These are phyloP conservation scores for Cliona cf. orientalis DNA, from an alignment of 37 sponge, comb jelly and placozoan species.

Conservation along the genomic window DNA sequence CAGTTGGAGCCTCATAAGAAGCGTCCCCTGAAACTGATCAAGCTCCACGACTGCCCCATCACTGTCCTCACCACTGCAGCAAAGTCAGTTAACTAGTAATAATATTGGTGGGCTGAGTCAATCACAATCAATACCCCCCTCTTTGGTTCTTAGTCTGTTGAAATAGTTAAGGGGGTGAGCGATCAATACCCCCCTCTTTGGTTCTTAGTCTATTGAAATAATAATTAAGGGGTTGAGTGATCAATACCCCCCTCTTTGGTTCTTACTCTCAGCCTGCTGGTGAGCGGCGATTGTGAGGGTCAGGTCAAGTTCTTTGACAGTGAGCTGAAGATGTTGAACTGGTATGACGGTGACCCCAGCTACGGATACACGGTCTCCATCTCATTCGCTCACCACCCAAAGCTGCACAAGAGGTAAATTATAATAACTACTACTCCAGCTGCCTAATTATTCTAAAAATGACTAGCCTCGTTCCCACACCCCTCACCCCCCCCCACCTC, in stretches of 20 bases:
- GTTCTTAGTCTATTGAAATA: too few relatives aligned
- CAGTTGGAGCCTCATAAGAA: slow-evolving; percentile 48
- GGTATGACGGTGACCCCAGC: slow-evolving; percentile 70
- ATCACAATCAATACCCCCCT: not conserved
- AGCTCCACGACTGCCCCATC: slow-evolving; percentile 68
- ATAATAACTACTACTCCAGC: too few relatives aligned
- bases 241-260: too few relatives aligned
- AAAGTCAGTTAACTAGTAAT: slow-evolving; percentile 44
- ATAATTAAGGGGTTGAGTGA: too few relatives aligned
- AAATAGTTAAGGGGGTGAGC: too few relatives aligned
- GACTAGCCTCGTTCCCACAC: too few relatives aligned
- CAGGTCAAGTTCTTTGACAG: slow-evolving; percentile 88
- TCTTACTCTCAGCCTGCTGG: slow-evolving; percentile 72
- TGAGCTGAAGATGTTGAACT: slow-evolving; percentile 83
- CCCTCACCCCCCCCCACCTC: too few relatives aligned
- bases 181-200: too few relatives aligned
- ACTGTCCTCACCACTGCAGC: slow-evolving; percentile 56
- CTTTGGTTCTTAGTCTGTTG: too few relatives aligned
- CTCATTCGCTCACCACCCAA: slow-evolving; percentile 71
- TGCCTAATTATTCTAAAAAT: too few relatives aligned
- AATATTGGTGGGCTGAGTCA: not conserved
- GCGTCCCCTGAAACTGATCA: slow-evolving; percentile 74
- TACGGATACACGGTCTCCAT: slow-evolving; percentile 79
- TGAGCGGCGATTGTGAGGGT: slow-evolving; percentile 83
- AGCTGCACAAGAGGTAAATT: too few relatives aligned